Percentiles rank a stretch among this genome's conserved stretches.
phyloP scores from a whole-genome alignment of 2,113 vertebrate species.

The Pterocles gutturalis region DNA sequence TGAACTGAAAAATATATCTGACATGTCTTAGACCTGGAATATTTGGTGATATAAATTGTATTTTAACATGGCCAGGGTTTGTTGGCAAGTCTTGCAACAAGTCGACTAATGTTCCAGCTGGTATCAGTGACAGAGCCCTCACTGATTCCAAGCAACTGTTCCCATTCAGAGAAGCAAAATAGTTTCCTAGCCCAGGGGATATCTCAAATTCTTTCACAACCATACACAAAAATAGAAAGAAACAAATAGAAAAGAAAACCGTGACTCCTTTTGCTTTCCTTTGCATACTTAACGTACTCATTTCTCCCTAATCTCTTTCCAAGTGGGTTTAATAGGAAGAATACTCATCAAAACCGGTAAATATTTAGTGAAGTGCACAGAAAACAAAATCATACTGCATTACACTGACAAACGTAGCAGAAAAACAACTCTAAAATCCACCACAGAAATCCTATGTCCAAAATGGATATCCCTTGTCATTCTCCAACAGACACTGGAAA shows the following conservation, averaged over 20 bases:
- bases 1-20: neutral
- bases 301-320: neutral
- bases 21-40: neutral
- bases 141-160: neutral
- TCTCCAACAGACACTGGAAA: neutral
- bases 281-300: neutral
- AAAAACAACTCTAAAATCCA: neutral
- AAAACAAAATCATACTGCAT: neutral
- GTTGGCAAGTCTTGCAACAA: neutral
- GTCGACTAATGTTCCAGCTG: neutral
- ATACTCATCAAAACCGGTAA: neutral
- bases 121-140: neutral
- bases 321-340: neutral
- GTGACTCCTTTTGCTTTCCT: neutral
- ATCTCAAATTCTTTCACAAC: neutral
- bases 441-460: neutral
- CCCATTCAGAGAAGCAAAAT: slow-evolving; percentile 1
- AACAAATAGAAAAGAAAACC: neutral
- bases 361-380: neutral
- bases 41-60: neutral
- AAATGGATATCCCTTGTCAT: neutral
- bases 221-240: neutral
- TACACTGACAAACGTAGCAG: neutral
- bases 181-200: neutral
- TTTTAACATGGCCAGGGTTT: neutral